Evolutionary conservation across 2,113 vertebrate species (phyloP), one percentile per base, ranked within the genome.

Genomic region (Ariopsis seemanni): DNA sequence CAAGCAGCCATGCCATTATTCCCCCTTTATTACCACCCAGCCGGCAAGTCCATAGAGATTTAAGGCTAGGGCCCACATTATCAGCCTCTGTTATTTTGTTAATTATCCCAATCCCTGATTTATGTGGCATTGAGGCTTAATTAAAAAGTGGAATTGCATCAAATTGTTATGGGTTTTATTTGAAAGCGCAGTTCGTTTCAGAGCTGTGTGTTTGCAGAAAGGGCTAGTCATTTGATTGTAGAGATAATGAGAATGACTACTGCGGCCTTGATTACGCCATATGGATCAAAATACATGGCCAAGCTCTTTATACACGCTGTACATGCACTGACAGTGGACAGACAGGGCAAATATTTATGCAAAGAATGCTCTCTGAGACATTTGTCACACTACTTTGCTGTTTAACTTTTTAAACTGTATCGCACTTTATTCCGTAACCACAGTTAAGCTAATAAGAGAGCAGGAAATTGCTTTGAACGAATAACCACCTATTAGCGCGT

Each of bases 21-120:
- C 89, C 87, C 89, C 77, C 77, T 88, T 92, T 87, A 65, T 87
- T 88, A 88, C 90, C 55, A 84, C 77, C 88, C 85, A 65, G 60
- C 69, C 88, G 75, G 77, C 17, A 27, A 87, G 83, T 83, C 82
- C 78, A 55, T 67, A 14, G 86, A 89, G 90, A 89, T 86, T 88
- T 86, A 85, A 88, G 82, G 71, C 86, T 52, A 82, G 87, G 82
- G 42, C 67, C 57, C 71, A 83, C 85, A 84, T 90, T 88, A 90
- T 92, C 89, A 87, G 74, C 48, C 85, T 88, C 85, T 88, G 91
- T 87, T 92, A 87, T 91, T 91, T 88, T 71, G 91, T 88, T 91
- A 87, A 90, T 88, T 89, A 90, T 90, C 86, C 83, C 57, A 55
- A 87, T 90, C 84, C n/a, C 53, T 87, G 90, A 90, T 90, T 90